Evolutionary conservation across 2,113 vertebrate species (phyloP).

Genomic region (Origma solitaria): DNA sequence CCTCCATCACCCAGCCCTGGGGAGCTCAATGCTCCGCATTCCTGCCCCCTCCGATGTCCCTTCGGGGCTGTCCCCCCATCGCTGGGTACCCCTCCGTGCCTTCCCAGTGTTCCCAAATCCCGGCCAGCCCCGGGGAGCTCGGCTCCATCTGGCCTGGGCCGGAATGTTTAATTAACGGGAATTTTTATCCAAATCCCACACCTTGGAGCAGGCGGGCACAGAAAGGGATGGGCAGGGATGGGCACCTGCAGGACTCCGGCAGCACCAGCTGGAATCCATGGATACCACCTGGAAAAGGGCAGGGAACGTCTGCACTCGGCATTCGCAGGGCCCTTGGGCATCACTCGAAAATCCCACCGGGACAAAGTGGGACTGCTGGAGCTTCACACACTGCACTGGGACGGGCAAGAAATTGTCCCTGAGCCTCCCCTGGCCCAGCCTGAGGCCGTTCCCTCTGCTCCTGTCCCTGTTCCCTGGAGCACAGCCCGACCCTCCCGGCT

Average conservation of each 20-base stretch:
- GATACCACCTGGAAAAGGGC: background rate
- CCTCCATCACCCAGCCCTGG: accelerated
- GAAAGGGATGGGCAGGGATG: background rate
- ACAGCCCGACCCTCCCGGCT: too few species aligned
- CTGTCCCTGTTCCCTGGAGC: too few species aligned
- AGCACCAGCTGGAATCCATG: background rate
- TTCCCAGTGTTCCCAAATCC: background rate
- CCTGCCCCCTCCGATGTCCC: background rate
- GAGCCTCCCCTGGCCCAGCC: background rate
- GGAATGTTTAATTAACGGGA: constrained; percentile 3
- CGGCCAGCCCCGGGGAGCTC: background rate
- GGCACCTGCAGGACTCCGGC: background rate
- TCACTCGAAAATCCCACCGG: accelerated
- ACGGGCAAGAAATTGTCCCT: background rate
- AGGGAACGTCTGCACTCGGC: background rate
- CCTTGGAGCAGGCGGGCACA: background rate
- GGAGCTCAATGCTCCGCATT: accelerated
- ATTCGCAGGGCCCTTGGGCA: accelerated
- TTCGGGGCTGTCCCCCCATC: background rate
- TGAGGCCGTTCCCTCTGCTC: too few species aligned
- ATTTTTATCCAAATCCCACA: background rate
- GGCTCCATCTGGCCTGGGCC: background rate
- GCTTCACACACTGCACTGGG: accelerated
- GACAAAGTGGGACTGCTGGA: accelerated
- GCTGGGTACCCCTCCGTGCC: constrained; percentile 9